phyloP scores from a whole-genome alignment of 2,888 invertebrate species.

The Orchesella flavescens region DNA sequence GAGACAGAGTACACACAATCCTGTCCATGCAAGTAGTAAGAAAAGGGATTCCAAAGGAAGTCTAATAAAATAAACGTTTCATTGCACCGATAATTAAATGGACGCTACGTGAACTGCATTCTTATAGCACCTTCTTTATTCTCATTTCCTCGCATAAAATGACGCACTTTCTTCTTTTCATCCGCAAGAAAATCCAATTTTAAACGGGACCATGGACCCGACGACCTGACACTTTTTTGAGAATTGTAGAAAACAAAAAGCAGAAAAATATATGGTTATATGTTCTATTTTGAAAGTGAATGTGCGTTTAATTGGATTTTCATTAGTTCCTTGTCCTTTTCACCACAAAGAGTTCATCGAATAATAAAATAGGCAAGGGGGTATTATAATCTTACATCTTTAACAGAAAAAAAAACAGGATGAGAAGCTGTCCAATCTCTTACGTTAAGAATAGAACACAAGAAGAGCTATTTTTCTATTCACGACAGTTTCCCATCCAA shows the following conservation, averaged over 20 bases:
- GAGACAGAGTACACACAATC: background rate
- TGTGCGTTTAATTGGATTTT: constrained; percentile 25
- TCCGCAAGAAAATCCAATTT: constrained; percentile 42
- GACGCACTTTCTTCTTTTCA: background rate
- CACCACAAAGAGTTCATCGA: background rate
- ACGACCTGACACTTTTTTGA: background rate
- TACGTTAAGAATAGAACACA: too few relatives aligned
- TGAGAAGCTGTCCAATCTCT: constrained; percentile 18
- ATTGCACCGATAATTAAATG: constrained; percentile 58
- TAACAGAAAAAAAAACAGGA: background rate
- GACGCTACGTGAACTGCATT: constrained; percentile 54
- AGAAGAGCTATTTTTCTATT: background rate
- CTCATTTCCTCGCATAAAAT: background rate
- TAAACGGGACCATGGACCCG: background rate
- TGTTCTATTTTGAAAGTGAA: background rate
- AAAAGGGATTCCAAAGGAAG: background rate
- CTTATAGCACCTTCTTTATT: background rate
- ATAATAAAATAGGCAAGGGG: too few relatives aligned
- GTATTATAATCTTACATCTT: too few relatives aligned
- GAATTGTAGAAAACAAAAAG: background rate
- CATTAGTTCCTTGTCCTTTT: constrained; percentile 8
- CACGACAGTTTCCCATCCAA: too few relatives aligned
- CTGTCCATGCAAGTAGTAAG: background rate
- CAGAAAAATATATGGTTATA: constrained; percentile 1
- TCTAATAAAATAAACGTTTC: constrained; percentile 47